Evolutionary conservation across 2,113 vertebrate species (phyloP).

Genomic region (Calidris pygmaea): DNA sequence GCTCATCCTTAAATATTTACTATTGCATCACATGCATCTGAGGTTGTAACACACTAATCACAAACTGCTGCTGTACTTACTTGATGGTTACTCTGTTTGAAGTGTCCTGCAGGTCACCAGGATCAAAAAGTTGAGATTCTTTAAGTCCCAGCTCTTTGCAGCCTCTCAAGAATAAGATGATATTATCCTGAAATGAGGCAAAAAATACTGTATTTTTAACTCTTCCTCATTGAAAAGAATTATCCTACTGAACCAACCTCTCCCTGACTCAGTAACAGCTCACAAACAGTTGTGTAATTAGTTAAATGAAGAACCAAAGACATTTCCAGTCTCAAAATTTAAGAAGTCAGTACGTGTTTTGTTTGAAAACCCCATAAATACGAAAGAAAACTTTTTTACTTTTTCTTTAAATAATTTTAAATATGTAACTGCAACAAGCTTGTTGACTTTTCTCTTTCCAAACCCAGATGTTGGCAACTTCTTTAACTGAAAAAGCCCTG

Average conservation of each 20-base stretch:
- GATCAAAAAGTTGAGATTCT: slow-evolving; percentile 96
- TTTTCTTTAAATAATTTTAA: neutral
- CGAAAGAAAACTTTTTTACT: neutral
- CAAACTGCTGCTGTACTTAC: slow-evolving; percentile 77
- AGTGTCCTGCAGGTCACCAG: slow-evolving; percentile 91
- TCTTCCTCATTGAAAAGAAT: neutral
- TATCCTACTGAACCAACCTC: neutral
- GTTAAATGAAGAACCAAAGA: neutral
- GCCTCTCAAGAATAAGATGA: slow-evolving; percentile 91
- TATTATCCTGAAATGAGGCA: slow-evolving; percentile 86
- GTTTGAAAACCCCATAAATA: neutral
- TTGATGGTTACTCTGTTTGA: slow-evolving; percentile 83
- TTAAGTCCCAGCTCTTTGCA: slow-evolving; percentile 96
- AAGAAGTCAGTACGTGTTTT: neutral
- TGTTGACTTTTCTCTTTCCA: neutral
- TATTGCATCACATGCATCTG: neutral
- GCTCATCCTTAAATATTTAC: neutral
- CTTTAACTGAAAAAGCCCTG: neutral
- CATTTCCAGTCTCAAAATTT: neutral
- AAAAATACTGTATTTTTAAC: neutral
- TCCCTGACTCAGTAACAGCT: neutral
- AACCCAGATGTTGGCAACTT: neutral
- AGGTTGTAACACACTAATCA: neutral
- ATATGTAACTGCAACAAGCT: neutral
- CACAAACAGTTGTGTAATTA: neutral